Conservation (phyloP, 2,797 vertebrate species). For the Remorina albescens region DNA sequence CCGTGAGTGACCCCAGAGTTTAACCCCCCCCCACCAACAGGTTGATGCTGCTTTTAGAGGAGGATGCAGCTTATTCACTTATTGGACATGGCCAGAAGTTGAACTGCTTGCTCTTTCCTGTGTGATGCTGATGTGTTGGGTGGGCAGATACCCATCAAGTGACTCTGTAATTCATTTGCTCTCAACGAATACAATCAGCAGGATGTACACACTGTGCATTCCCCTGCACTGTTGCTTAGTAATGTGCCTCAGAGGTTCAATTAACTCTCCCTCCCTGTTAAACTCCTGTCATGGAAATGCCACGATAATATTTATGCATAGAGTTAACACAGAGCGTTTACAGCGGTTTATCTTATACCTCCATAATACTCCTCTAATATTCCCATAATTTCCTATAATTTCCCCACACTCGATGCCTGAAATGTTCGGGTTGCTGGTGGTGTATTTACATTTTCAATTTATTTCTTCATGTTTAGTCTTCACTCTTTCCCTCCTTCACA, state of each 20-base stretch:
- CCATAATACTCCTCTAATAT: conserved; percentile 1
- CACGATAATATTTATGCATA: conserved; percentile 16
- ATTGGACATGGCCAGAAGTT: conserved; percentile 12
- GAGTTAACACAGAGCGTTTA: not conserved
- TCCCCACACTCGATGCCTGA: not conserved
- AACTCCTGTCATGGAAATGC: conserved; percentile 8
- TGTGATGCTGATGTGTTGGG: conserved; percentile 5
- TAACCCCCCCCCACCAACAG: conserved; percentile 36
- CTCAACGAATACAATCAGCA: conserved; percentile 20
- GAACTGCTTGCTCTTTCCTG: conserved; percentile 26
- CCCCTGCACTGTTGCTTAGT: conserved; percentile 37
- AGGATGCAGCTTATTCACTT: conserved; percentile 8
- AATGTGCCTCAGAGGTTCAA: conserved; percentile 35
- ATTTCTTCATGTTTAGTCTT: not conserved
- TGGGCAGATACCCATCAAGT: conserved; percentile 11
- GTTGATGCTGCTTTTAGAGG: conserved; percentile 37
- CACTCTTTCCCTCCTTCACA: not conserved
- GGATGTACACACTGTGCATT: conserved; percentile 26
- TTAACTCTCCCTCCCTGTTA: conserved; percentile 28
- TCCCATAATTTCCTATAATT: not conserved
- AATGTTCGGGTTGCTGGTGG: not conserved
- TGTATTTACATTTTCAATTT: not conserved
- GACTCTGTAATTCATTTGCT: conserved; percentile 38
- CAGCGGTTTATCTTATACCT: not conserved
- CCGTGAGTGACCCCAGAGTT: conserved; percentile 83